A percentile compares a stretch with the other conserved stretches of the same genome.
Evolutionary conservation across 2,888 invertebrate species (phyloP).

Genomic region (Acleris emargana): DNA sequence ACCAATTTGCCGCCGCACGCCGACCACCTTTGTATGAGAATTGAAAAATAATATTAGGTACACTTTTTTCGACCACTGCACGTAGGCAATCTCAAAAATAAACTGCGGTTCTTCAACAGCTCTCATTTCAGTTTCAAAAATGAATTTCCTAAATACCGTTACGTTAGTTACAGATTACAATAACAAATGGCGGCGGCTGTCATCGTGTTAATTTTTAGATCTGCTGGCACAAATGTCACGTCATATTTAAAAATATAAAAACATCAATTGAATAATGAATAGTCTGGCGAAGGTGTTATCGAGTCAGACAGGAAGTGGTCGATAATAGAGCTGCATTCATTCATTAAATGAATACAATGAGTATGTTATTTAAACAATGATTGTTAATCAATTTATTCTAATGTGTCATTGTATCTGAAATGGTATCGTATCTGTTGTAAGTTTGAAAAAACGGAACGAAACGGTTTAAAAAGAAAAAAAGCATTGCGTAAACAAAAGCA

Average conservation of each 20-base stretch:
- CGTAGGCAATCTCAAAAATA: slow-evolving; percentile 76
- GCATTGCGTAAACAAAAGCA: not conserved
- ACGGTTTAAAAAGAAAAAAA: not conserved
- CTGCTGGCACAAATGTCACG: too few species aligned
- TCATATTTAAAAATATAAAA: too few species aligned
- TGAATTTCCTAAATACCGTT: not conserved
- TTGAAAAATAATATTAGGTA: slow-evolving; percentile 81
- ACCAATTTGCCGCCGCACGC: slow-evolving; percentile 80
- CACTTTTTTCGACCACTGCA: slow-evolving; percentile 73
- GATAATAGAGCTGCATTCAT: slow-evolving; percentile 56
- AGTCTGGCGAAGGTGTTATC: slow-evolving; percentile 57
- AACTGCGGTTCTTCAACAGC: slow-evolving; percentile 62
- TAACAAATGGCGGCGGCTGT: not conserved
- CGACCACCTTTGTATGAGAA: slow-evolving; percentile 83
- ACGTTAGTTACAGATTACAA: not conserved
- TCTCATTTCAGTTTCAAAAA: slow-evolving; percentile 24
- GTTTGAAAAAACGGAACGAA: too few species aligned
- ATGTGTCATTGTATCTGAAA: slow-evolving; percentile 8
- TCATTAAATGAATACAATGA: slow-evolving; percentile 72
- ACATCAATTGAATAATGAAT: too few species aligned
- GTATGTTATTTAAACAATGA: slow-evolving; percentile 55
- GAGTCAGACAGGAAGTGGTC: slow-evolving; percentile 61
- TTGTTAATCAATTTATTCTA: slow-evolving; percentile 19
- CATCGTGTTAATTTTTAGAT: slow-evolving; percentile 10
- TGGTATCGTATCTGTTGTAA: too few species aligned